Evolutionary conservation across 2,888 invertebrate genomes (phyloP).

Genomic region (Pyrochroa serraticornis): DNA sequence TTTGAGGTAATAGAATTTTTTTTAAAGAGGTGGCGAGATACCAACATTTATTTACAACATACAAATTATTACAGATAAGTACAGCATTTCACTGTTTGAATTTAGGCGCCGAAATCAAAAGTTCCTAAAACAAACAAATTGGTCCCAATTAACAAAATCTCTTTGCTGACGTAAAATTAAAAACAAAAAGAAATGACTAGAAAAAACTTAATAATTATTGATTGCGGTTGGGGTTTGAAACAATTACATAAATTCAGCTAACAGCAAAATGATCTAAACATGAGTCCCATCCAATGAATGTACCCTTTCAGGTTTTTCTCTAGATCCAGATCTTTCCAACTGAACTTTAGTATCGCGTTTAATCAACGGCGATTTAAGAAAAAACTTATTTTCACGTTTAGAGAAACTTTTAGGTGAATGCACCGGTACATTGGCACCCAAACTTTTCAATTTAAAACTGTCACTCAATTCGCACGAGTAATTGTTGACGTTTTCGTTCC

Average conservation of each 20-base stretch:
- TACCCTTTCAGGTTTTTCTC: constrained; percentile 41
- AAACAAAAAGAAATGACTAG: constrained; percentile 20
- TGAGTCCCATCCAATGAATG: constrained; percentile 49
- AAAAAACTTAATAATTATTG: not conserved
- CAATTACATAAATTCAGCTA: not conserved
- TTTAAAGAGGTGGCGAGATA: not conserved
- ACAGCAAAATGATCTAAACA: constrained; percentile 34
- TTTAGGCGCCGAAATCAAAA: not conserved
- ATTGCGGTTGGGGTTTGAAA: too few relatives aligned
- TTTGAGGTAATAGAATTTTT: too few relatives aligned
- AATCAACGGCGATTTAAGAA: constrained; percentile 51
- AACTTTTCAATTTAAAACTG: constrained; percentile 40
- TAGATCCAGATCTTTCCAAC: constrained; percentile 34
- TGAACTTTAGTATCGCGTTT: constrained; percentile 50
- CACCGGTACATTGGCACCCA: constrained; percentile 45
- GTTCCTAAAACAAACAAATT: constrained; percentile 4
- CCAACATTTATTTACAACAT: constrained; percentile 28
- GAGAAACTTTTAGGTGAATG: constrained; percentile 49
- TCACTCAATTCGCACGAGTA: constrained; percentile 33
- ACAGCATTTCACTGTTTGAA: not conserved
- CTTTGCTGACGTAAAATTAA: too few relatives aligned
- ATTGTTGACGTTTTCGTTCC: constrained; percentile 27
- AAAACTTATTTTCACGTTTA: constrained; percentile 53
- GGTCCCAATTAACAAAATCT: constrained; percentile 13
- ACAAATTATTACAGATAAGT: constrained; percentile 5